Evolutionary conservation across 1,140 invertebrate species (phyloP).

Genomic region (Trichonephila clavipes): DNA sequence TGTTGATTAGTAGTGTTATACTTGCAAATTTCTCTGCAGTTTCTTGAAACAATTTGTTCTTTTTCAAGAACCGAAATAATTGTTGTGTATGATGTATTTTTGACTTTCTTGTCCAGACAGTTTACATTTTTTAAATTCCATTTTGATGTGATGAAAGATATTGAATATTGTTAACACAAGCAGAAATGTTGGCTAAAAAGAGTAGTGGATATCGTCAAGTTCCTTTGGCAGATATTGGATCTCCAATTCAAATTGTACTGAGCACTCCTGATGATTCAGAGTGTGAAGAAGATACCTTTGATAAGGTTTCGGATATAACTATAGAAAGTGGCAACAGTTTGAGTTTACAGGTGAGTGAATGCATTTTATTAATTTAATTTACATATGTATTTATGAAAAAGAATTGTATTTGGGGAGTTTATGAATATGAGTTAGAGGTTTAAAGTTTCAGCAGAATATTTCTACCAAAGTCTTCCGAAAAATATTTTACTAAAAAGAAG

Average conservation of each 20-base stretch:
- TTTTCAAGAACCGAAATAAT: too few species aligned
- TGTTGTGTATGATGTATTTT: too few species aligned
- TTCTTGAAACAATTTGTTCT: too few species aligned
- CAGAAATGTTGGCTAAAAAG: constrained; percentile 36
- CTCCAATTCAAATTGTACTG: neutral
- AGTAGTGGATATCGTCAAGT: neutral
- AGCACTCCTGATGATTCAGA: constrained; percentile 30
- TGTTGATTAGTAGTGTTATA: too few species aligned
- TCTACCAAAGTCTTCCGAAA: too few species aligned
- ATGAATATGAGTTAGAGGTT: too few species aligned
- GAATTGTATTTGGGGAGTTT: too few species aligned
- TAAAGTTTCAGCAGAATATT: too few species aligned
- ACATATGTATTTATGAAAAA: too few species aligned
- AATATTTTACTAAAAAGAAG: too few species aligned
- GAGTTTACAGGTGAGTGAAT: neutral
- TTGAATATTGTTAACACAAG: neutral
- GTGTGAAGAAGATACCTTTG: neutral
- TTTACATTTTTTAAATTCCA: neutral
- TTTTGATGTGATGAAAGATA: neutral
- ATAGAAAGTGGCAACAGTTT: neutral
- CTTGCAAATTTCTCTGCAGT: too few species aligned
- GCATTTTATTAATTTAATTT: too few species aligned
- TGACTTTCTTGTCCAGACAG: neutral
- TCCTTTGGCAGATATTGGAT: neutral
- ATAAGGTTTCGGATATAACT: neutral